These are phyloP conservation scores for Baronia brevicornis DNA, from an alignment of 2,888 invertebrate species.

Conservation along the genomic window DNA sequence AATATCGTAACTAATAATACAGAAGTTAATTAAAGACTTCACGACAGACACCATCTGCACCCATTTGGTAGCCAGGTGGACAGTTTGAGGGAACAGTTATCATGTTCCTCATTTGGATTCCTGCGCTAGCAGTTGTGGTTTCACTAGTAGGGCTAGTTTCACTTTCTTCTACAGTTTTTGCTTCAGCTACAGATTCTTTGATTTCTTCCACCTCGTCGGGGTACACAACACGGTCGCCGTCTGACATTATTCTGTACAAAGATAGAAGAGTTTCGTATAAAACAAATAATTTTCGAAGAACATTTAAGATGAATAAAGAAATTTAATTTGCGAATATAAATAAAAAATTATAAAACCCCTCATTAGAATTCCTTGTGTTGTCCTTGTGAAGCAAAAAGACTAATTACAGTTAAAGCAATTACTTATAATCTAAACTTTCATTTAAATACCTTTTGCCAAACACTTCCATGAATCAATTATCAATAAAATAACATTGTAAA, in stretches of 20 bases:
- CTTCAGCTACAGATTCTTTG: slow-evolving; percentile 23
- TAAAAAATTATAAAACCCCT: too few species aligned
- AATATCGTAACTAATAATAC: slow-evolving; percentile 1
- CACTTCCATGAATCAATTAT: too few species aligned
- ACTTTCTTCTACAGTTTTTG: slow-evolving; percentile 21
- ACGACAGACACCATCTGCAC: slow-evolving; percentile 31
- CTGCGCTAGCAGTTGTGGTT: slow-evolving; percentile 6
- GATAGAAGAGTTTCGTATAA: background rate
- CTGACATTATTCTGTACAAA: slow-evolving; percentile 44
- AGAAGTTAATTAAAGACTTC: slow-evolving; percentile 26
- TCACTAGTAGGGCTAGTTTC: background rate
- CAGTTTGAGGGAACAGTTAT: slow-evolving; percentile 36
- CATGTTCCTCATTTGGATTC: slow-evolving; percentile 38
- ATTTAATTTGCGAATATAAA: slow-evolving; percentile 1
- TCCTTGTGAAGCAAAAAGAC: too few species aligned
- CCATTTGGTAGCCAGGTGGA: slow-evolving; percentile 28
- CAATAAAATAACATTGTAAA: too few species aligned
- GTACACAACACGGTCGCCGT: slow-evolving; percentile 42
- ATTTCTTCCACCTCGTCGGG: slow-evolving; percentile 49
- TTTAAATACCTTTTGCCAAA: too few species aligned
- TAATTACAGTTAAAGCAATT: too few species aligned
- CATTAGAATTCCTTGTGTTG: too few species aligned
- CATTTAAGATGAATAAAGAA: background rate
- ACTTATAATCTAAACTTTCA: too few species aligned
- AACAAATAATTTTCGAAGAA: background rate